phyloP scores from a whole-genome alignment of 1,140 invertebrate species.

The Lucilia cuprina region DNA sequence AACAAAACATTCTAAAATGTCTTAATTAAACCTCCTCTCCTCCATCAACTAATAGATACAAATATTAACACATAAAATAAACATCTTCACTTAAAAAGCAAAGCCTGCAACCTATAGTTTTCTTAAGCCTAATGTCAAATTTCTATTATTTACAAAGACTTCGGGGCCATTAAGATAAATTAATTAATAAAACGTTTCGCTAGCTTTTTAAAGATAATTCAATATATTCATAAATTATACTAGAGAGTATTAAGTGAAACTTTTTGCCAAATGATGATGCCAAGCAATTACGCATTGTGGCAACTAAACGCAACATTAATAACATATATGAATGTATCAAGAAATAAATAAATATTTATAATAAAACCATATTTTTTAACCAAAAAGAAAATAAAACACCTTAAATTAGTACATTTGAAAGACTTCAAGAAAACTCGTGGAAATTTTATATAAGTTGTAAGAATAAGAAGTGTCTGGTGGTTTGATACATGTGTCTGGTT shows the following conservation, averaged over 20 bases:
- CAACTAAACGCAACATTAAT: background rate
- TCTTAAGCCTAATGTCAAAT: too few species aligned
- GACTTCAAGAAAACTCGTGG: too few species aligned
- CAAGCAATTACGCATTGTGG: background rate
- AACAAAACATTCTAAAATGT: background rate
- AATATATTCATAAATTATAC: background rate
- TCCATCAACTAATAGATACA: too few species aligned
- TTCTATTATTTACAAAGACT: background rate
- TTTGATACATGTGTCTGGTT: background rate
- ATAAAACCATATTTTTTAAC: too few species aligned
- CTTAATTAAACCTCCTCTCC: too few species aligned
- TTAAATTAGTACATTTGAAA: too few species aligned
- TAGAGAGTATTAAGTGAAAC: background rate
- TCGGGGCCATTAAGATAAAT: background rate
- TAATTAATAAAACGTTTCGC: background rate
- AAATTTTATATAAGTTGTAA: too few species aligned
- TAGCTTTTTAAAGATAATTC: background rate
- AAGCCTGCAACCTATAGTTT: too few species aligned
- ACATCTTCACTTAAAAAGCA: too few species aligned
- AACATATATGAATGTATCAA: background rate
- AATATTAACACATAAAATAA: too few species aligned
- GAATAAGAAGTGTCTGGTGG: background rate
- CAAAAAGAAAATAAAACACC: too few species aligned
- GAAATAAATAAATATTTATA: background rate
- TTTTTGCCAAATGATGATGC: background rate